These are phyloP conservation scores for Antheraea pernyi DNA, from an alignment of 1,140 invertebrate genomes.

Conservation along the genomic window DNA sequence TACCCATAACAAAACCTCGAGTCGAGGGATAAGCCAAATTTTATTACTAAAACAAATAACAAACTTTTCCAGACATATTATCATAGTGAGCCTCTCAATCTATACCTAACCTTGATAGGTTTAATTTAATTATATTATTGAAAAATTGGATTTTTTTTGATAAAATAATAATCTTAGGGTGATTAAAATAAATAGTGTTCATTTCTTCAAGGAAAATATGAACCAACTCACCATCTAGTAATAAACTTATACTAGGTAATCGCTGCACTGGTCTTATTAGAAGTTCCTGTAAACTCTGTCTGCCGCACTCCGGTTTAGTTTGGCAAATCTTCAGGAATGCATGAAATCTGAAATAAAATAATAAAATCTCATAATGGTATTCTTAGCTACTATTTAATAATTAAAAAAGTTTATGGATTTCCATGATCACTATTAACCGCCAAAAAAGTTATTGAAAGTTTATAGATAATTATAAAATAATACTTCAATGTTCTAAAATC, in stretches of 20 bases:
- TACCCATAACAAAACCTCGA: no score
- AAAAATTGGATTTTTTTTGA: no score
- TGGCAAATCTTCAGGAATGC: conserved; percentile 98
- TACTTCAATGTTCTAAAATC: no score
- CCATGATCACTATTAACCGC: no score
- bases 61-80: not conserved
- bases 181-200: not conserved
- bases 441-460: no score
- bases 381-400: no score
- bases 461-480: no score
- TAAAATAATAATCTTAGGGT: no score
- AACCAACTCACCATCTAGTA: conserved; percentile 89
- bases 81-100: not conserved
- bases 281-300: conserved; percentile 96
- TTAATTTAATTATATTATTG: no score
- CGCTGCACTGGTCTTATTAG: conserved; percentile 98
- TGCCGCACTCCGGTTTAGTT: conserved; percentile 95
- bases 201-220: not conserved
- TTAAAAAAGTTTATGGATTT: no score
- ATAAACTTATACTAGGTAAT: conserved; percentile 95
- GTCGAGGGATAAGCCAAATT: no score
- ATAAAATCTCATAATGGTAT: not conserved
- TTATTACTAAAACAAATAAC: no score
- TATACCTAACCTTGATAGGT: not conserved
- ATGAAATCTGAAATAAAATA: conserved; percentile 86